These are phyloP conservation scores for Danio albolineatus DNA, from an alignment of 2,797 vertebrate species.

Conservation along the genomic window DNA sequence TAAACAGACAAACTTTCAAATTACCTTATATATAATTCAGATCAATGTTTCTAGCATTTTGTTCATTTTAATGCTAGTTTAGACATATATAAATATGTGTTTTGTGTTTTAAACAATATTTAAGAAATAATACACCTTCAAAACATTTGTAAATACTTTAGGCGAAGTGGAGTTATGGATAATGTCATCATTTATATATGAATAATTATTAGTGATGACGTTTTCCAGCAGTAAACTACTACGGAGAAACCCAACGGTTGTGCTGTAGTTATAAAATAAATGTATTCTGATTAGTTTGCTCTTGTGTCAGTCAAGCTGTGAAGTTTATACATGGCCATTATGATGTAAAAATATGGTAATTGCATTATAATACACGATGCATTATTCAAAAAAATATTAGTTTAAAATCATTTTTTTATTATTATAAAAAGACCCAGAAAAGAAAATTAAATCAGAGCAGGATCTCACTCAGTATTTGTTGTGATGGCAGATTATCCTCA, in stretches of 20 bases:
- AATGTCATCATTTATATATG: neutral
- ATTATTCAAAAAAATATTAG: no score
- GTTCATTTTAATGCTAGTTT: no score
- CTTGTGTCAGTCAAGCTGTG: neutral
- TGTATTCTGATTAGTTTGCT: neutral
- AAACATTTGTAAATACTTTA: neutral
- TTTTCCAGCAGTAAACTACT: no score
- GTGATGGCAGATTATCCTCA: constrained; percentile 89
- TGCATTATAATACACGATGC: neutral
- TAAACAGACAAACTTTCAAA: neutral
- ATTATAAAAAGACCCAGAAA: no score
- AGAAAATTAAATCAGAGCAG: no score
- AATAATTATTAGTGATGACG: neutral
- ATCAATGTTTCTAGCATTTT: no score
- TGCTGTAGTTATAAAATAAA: neutral
- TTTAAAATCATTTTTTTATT: no score
- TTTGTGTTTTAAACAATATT: neutral
- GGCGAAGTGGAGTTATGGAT: neutral
- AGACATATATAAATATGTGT: neutral
- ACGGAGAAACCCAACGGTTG: no score
- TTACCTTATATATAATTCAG: neutral
- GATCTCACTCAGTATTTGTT: neutral
- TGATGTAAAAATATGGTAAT: neutral
- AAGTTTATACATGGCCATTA: neutral
- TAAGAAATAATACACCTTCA: neutral